Conservation (phyloP, 2,113 vertebrate genomes). For the Engraulis encrasicolus region DNA sequence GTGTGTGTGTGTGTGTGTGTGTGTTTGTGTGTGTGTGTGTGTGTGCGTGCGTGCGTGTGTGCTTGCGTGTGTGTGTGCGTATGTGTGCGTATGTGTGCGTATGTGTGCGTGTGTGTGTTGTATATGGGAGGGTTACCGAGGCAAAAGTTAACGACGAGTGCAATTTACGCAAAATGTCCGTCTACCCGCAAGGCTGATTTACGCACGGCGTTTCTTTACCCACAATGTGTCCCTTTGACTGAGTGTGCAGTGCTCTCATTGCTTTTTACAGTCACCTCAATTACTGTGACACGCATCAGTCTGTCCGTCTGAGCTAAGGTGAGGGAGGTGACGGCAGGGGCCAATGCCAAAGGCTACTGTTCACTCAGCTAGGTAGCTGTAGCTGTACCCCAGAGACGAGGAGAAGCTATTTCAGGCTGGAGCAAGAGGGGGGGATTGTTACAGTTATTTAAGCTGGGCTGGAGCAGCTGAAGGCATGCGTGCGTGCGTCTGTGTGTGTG, state of each 20-base stretch:
- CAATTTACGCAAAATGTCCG: background rate
- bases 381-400: conserved; percentile 41
- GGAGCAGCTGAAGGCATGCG: too few species aligned
- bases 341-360: background rate
- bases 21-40: too few species aligned
- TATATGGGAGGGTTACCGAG: background rate
- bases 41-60: too few species aligned
- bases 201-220: background rate
- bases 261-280: conserved; percentile 29
- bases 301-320: too few species aligned
- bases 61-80: too few species aligned
- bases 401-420: conserved; percentile 61
- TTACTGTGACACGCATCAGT: conserved; percentile 40
- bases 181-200: too few species aligned
- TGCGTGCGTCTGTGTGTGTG: background rate
- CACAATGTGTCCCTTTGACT: background rate
- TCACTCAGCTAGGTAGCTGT: background rate
- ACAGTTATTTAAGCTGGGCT: conserved; percentile 33
- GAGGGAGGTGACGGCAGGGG: conserved; percentile 41
- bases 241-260: background rate
- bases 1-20: too few species aligned
- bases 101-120: too few species aligned
- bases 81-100: too few species aligned
- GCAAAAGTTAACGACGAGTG: background rate
- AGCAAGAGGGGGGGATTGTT: conserved; percentile 30